Evolutionary conservation across 2,888 invertebrate genomes (phyloP).

Genomic region (Lysandra bellargus): DNA sequence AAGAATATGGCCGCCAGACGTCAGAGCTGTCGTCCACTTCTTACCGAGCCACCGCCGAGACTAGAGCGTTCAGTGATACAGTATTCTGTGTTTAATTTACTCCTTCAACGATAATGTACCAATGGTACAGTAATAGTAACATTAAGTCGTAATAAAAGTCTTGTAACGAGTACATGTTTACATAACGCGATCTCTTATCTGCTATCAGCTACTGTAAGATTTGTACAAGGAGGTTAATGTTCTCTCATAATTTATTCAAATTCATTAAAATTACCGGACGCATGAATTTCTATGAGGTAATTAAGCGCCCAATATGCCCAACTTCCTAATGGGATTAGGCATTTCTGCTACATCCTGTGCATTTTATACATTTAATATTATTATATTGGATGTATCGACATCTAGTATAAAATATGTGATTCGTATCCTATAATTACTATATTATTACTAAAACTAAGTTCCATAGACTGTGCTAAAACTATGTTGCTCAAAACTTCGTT

Average conservation of each 20-base stretch:
- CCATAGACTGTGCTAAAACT: too few species aligned
- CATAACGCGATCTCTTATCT: constrained; percentile 15
- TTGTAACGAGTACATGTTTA: not conserved
- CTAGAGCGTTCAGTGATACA: too few species aligned
- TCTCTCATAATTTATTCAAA: constrained; percentile 16
- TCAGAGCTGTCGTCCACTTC: too few species aligned
- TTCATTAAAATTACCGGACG: constrained; percentile 2
- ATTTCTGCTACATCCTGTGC: not conserved
- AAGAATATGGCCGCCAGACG: too few species aligned
- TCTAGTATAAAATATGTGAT: too few species aligned
- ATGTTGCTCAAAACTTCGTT: too few species aligned
- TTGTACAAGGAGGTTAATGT: constrained; percentile 17
- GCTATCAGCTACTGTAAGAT: constrained; percentile 3
- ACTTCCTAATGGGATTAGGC: constrained; percentile 9
- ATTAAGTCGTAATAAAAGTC: constrained; percentile 1
- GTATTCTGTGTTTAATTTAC: too few species aligned
- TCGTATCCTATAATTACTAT: too few species aligned
- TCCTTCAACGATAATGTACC: too few species aligned
- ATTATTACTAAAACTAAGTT: too few species aligned
- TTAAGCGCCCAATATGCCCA: not conserved
- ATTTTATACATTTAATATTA: not conserved
- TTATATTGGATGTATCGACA: too few species aligned
- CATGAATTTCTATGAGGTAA: constrained; percentile 9
- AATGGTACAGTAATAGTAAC: not conserved
- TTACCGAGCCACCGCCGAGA: too few species aligned